Percentiles rank a stretch among this genome's conserved stretches.
phyloP scores from a whole-genome alignment of 2,888 invertebrate species.

The Galerucella nymphaeae region DNA sequence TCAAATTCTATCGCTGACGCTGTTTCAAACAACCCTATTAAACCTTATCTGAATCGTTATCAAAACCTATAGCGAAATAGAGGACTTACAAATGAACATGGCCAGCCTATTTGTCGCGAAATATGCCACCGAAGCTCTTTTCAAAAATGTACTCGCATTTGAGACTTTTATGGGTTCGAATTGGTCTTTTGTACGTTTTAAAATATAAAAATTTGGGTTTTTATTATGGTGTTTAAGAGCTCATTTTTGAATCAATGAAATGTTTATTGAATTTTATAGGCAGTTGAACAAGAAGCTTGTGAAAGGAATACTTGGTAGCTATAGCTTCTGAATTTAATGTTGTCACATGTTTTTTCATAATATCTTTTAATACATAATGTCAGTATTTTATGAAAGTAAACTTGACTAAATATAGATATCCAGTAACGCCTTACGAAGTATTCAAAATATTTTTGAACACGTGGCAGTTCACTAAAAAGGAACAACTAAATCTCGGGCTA shows the following conservation, averaged over 20 bases:
- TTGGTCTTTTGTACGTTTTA: conserved; percentile 19
- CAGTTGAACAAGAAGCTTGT: conserved; percentile 8
- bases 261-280: conserved; percentile 33
- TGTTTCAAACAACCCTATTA: conserved; percentile 27
- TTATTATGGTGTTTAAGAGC: conserved; percentile 21
- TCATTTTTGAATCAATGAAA: conserved; percentile 14
- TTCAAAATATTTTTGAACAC: too few relatives aligned
- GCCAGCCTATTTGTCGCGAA: conserved; percentile 30
- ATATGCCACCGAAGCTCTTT: conserved; percentile 26
- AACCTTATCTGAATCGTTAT: conserved; percentile 33
- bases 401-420: too few relatives aligned
- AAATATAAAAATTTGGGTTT: conserved; percentile 24
- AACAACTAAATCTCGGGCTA: too few relatives aligned
- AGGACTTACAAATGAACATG: conserved; percentile 24
- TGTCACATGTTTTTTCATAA: not conserved
- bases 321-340: not conserved
- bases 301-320: not conserved
- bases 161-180: conserved; percentile 24
- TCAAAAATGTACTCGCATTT: conserved; percentile 23
- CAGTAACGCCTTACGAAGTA: too few relatives aligned
- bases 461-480: too few relatives aligned
- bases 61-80: conserved; percentile 31
- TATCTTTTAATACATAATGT: too few relatives aligned
- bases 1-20: conserved; percentile 25
- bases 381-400: too few relatives aligned